Base-by-base conservation (phyloP, 2,888 invertebrate genomes). In the Sarcophaga subvicina region DNA sequence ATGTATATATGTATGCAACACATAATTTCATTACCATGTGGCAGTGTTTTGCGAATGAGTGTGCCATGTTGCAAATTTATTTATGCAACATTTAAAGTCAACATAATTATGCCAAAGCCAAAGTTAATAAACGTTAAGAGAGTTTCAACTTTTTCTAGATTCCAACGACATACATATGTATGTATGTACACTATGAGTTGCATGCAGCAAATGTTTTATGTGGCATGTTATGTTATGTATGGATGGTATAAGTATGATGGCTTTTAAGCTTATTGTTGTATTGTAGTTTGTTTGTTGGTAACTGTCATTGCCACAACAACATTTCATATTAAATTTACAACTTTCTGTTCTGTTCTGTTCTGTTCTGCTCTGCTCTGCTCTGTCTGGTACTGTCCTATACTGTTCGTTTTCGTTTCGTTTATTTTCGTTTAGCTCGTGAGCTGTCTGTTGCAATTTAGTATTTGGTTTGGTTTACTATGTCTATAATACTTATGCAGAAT, bases 81-180 rank as follows among this genome's bases (percentile, higher is more conserved):
- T 92, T 91, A 91, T 92, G 90, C 90, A 90, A 90, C 90, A 91
- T 92, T 83, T 92, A 90, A 90, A 90, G 90, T 90, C 91, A 89
- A 88, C 90, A 90, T 92, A 92, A 92, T 92, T 92, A 91, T 90
- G 89, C 88, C 89, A 89, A 87, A 73, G 79, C 85, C 87, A 80
- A 89, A 84, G 81, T 76, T 86, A 83, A 87, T 87, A 85, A 84
- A 75, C 71, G 81, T 54, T 54, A 54, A 54, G 54, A 54, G 17
- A 4, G 54, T 54, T 54, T 54, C 5, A 54, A 82, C 81, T 84
- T 77, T 60, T 60, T 72, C 69, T 62, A 67, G 72, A 60, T 25
- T 67, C 80, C 64, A 76, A 66, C 72, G 59, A 59, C 76, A 49
- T 49, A 60, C 47, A 45, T 17, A 4, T 3, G 14, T 3, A 11